These are phyloP conservation scores for Menidia beryllina DNA, from an alignment of 2,113 vertebrate genomes.

Conservation along the genomic window DNA sequence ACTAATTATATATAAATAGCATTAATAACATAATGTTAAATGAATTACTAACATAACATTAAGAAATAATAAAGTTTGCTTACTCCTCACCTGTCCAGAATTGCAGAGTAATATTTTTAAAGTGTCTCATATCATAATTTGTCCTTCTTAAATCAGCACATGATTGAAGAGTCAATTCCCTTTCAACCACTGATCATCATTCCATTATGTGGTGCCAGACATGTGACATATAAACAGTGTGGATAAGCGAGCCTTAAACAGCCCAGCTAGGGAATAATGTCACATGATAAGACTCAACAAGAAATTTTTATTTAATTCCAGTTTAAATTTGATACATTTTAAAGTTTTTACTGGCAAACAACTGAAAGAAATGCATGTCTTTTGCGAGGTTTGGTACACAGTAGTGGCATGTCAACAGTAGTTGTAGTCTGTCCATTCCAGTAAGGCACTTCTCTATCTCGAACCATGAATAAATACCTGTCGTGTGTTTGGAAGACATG, in stretches of 20 bases:
- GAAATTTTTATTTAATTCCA: conserved; percentile 56
- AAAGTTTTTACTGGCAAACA: conserved; percentile 53
- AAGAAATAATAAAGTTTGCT: too few species aligned
- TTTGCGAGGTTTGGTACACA: conserved; percentile 31
- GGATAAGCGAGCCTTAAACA: background rate
- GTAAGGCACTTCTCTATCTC: conserved; percentile 65
- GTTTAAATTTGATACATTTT: conserved; percentile 42
- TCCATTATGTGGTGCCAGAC: background rate
- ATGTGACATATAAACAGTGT: background rate
- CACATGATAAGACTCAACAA: conserved; percentile 27
- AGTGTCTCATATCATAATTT: background rate
- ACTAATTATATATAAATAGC: too few species aligned
- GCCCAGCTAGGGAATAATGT: background rate
- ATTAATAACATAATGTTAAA: too few species aligned
- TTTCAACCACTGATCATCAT: background rate
- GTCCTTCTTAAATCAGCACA: background rate
- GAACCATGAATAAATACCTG: conserved; percentile 46
- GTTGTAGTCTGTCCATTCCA: conserved; percentile 10
- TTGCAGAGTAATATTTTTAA: background rate
- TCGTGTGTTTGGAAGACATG: conserved; percentile 53
- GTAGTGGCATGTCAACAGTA: conserved; percentile 19
- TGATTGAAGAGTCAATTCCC: background rate
- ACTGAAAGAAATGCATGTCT: conserved; percentile 9
- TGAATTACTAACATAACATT: too few species aligned
- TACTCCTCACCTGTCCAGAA: background rate